Conservation (phyloP, 2,113 vertebrate genomes). For the Oplegnathus fasciatus region DNA sequence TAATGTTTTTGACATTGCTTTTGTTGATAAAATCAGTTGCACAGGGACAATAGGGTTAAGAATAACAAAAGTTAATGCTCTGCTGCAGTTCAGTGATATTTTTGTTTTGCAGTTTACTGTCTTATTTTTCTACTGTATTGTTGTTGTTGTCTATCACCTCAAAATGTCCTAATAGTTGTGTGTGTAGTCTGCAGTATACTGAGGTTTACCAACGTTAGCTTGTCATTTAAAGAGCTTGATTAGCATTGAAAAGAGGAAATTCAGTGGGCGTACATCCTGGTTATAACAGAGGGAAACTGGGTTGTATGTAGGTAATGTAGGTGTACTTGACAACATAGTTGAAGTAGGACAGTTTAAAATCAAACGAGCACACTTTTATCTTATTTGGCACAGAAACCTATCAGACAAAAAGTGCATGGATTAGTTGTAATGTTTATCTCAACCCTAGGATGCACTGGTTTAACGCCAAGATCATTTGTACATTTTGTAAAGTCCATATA, state of each 20-base stretch:
- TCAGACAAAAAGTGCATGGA: neutral
- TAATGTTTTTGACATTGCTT: slow-evolving; percentile 8
- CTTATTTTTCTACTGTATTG: neutral
- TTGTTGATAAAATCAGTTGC: slow-evolving; percentile 2
- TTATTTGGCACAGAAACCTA: neutral
- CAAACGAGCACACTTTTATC: neutral
- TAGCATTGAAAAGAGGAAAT: neutral
- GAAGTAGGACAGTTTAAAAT: neutral
- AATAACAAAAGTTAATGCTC: neutral
- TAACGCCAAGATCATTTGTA: neutral
- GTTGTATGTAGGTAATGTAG: neutral
- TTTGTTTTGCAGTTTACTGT: neutral
- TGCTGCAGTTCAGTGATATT: neutral
- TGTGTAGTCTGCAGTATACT: neutral
- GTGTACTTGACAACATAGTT: neutral
- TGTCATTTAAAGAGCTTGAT: slow-evolving; percentile 13
- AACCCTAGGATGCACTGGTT: neutral
- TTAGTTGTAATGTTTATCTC: neutral
- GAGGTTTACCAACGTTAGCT: neutral
- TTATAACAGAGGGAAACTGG: neutral
- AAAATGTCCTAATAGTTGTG: neutral
- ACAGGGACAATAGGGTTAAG: neutral
- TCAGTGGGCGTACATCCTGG: neutral
- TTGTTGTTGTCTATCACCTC: neutral
- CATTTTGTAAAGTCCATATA: neutral